Evolutionary conservation across 2,113 vertebrate genomes (phyloP).

Genomic region (Melanerpes aurifrons): DNA sequence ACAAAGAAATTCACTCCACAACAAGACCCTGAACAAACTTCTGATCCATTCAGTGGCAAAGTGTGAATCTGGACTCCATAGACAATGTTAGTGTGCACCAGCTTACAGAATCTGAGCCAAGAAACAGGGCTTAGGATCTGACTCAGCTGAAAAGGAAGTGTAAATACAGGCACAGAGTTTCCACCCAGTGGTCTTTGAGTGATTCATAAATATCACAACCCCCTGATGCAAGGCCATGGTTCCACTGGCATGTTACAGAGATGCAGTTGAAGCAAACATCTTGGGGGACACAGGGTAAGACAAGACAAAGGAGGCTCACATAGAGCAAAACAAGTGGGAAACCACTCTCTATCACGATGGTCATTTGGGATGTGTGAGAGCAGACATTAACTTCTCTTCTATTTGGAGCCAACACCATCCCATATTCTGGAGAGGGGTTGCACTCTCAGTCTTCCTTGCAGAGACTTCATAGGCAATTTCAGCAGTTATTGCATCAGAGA

Average conservation of each 20-base stretch:
- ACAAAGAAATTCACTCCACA: neutral
- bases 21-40: neutral
- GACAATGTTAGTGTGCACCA: neutral
- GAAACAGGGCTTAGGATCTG: neutral
- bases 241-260: neutral
- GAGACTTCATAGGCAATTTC: neutral
- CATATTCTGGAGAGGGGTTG: neutral
- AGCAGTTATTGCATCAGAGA: neutral
- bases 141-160: neutral
- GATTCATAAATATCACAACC: neutral
- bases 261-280: neutral
- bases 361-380: neutral
- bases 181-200: neutral
- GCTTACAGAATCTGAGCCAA: neutral
- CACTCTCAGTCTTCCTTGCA: neutral
- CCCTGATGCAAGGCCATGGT: neutral
- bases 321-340: neutral
- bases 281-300: neutral
- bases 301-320: neutral
- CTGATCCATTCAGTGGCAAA: neutral
- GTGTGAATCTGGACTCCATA: neutral
- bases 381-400: neutral
- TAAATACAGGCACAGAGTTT: neutral
- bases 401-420: neutral
- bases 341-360: neutral